Conservation (phyloP, 1,140 invertebrate genomes). For the Apocrypta bakeri region DNA sequence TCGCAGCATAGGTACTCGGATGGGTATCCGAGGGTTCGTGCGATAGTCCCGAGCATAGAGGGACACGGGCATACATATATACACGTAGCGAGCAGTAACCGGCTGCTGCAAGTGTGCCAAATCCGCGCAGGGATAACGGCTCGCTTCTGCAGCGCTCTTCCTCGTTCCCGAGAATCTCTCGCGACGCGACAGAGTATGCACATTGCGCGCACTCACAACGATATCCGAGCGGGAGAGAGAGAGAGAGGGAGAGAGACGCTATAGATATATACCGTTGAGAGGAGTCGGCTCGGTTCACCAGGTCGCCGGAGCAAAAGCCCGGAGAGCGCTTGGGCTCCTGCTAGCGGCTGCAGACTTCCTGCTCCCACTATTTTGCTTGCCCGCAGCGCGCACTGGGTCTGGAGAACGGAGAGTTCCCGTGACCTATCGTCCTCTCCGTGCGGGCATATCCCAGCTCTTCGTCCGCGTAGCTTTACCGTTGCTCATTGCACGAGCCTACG, state of each 20-base stretch:
- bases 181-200: background rate
- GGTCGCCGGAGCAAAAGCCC: slow-evolving; percentile 36
- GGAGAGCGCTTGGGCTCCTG: too few species aligned
- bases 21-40: too few species aligned
- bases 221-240: slow-evolving; percentile 21
- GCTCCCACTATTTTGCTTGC: slow-evolving; percentile 29
- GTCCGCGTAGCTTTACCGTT: background rate
- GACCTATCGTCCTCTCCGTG: slow-evolving; percentile 47
- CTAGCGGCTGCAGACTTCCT: slow-evolving; percentile 46
- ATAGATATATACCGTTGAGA: background rate
- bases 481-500: background rate
- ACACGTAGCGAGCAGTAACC: too few species aligned
- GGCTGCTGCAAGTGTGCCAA: slow-evolving; percentile 9
- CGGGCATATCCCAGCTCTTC: background rate
- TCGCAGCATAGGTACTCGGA: too few species aligned
- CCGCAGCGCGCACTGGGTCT: background rate
- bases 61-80: background rate
- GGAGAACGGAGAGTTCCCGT: slow-evolving; percentile 40
- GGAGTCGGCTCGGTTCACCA: slow-evolving; percentile 40
- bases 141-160: slow-evolving; percentile 17
- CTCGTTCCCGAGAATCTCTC: slow-evolving; percentile 40
- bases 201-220: slow-evolving; percentile 9
- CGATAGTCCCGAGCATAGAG: too few species aligned
- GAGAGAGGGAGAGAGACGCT: slow-evolving; percentile 2
- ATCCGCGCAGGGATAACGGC: slow-evolving; percentile 31